Evolutionary conservation across 2,888 invertebrate genomes (phyloP).

Genomic region (Heliconius sara): DNA sequence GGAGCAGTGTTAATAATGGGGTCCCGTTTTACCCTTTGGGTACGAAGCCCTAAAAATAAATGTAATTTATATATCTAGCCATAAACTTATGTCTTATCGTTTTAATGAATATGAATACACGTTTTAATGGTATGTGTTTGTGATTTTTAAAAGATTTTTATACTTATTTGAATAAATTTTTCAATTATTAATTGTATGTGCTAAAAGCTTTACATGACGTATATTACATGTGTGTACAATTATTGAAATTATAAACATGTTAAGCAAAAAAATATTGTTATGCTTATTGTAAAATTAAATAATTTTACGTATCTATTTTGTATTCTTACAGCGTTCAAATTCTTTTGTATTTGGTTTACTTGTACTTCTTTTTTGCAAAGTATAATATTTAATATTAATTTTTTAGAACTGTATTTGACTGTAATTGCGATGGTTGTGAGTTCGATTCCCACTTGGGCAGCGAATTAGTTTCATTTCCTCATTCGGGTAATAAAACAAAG

Average conservation of each 20-base stretch:
- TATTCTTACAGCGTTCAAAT: background rate
- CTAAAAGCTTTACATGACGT: slow-evolving; percentile 14
- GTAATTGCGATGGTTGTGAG: background rate
- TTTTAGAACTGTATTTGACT: background rate
- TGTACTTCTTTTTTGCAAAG: background rate
- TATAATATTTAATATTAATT: background rate
- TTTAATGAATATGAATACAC: background rate
- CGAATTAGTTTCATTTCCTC: background rate
- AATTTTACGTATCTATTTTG: slow-evolving; percentile 16
- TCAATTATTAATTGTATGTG: slow-evolving; percentile 4
- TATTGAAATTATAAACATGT: slow-evolving; percentile 32
- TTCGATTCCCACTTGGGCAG: background rate
- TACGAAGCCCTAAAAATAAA: too few species aligned
- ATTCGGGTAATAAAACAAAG: background rate
- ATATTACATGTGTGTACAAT: slow-evolving; percentile 11
- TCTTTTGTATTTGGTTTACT: background rate
- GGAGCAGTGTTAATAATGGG: too few species aligned
- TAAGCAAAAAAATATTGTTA: slow-evolving; percentile 47
- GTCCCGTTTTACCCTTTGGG: too few species aligned
- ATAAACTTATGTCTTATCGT: too few species aligned
- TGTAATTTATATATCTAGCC: too few species aligned
- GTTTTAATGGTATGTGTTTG: background rate
- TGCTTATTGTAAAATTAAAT: slow-evolving; percentile 52
- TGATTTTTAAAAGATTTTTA: background rate
- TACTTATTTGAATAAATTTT: background rate